A percentile compares a stretch with the other conserved stretches of the same genome.
Evolutionary conservation across 2,113 vertebrate genomes (phyloP).

Genomic region (Calyptomena viridis): DNA sequence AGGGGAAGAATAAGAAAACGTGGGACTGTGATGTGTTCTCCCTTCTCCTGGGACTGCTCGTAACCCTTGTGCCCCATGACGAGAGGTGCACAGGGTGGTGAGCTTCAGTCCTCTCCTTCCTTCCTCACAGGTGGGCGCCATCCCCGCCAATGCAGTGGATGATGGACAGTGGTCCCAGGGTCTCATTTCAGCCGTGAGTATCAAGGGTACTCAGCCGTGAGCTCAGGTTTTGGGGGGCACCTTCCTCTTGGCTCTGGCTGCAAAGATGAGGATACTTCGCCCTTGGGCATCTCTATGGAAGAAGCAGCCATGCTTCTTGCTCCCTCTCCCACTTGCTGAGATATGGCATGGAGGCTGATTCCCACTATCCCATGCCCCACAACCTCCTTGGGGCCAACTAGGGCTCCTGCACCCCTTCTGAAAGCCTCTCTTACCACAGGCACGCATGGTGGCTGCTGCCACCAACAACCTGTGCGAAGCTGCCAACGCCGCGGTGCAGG

Average conservation of each 20-base stretch:
- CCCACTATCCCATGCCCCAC: not conserved
- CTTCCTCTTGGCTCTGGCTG: not conserved
- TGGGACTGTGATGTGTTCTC: not conserved
- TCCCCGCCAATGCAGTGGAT: conserved; percentile 91
- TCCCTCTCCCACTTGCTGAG: not conserved
- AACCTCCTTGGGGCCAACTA: accelerated
- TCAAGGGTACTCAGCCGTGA: too few relatives aligned
- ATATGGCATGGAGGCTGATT: not conserved
- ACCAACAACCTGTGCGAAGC: conserved; percentile 97
- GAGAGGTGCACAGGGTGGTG: accelerated
- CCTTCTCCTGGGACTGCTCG: not conserved
- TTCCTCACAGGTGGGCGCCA: conserved; percentile 88
- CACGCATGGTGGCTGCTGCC: conserved; percentile 95
- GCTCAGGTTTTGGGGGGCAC: not conserved
- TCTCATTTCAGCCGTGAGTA: conserved; percentile 96
- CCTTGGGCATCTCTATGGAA: accelerated
- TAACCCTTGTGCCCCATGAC: accelerated
- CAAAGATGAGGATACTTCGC: not conserved
- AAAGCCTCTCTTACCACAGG: conserved; percentile 70
- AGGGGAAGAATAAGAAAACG: not conserved
- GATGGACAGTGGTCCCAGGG: conserved; percentile 99
- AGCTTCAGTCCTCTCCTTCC: not conserved
- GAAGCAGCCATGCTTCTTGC: not conserved
- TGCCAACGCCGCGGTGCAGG: conserved; percentile 95
- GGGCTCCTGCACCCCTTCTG: not conserved